phyloP scores from a whole-genome alignment of 2,888 invertebrate species.

The Oscheius sp. region DNA sequence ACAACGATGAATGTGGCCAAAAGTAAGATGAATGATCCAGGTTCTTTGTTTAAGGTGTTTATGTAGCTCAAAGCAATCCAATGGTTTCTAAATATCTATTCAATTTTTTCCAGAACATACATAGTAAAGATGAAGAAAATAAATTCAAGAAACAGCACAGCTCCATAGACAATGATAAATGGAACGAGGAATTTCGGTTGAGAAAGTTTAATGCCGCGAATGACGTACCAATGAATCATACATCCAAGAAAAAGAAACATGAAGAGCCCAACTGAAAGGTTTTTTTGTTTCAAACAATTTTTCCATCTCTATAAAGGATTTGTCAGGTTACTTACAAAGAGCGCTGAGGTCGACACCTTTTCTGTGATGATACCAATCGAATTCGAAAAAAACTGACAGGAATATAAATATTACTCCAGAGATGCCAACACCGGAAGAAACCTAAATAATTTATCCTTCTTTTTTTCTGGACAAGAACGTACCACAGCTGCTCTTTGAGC shows the following conservation, averaged over 20 bases:
- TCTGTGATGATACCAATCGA: slow-evolving; percentile 65
- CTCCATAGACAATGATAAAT: slow-evolving; percentile 62
- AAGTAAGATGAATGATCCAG: slow-evolving; percentile 9
- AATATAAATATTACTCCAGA: slow-evolving; percentile 60
- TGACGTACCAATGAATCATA: slow-evolving; percentile 54
- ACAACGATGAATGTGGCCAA: not conserved
- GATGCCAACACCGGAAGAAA: slow-evolving; percentile 55
- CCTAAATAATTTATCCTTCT: slow-evolving; percentile 23
- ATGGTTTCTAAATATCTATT: slow-evolving; percentile 30
- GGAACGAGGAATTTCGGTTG: slow-evolving; percentile 57
- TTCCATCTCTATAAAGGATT: not conserved
- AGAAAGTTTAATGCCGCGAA: slow-evolving; percentile 37
- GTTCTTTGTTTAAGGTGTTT: slow-evolving; percentile 15
- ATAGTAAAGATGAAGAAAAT: slow-evolving; percentile 45
- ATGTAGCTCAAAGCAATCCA: slow-evolving; percentile 31
- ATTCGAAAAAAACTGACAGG: slow-evolving; percentile 65
- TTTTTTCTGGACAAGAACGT: slow-evolving; percentile 3
- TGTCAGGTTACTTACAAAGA: slow-evolving; percentile 31
- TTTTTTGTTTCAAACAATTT: not conserved
- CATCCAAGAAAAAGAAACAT: slow-evolving; percentile 57
- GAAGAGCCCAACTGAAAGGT: slow-evolving; percentile 54
- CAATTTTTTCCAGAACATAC: slow-evolving; percentile 29
- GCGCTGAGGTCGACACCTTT: slow-evolving; percentile 62
- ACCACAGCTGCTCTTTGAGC: slow-evolving; percentile 61
- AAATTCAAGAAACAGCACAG: slow-evolving; percentile 54